Evolutionary conservation across 2,797 vertebrate species (phyloP), one percentile per base, ranked within the genome.

Genomic region (Vultur gryphus): DNA sequence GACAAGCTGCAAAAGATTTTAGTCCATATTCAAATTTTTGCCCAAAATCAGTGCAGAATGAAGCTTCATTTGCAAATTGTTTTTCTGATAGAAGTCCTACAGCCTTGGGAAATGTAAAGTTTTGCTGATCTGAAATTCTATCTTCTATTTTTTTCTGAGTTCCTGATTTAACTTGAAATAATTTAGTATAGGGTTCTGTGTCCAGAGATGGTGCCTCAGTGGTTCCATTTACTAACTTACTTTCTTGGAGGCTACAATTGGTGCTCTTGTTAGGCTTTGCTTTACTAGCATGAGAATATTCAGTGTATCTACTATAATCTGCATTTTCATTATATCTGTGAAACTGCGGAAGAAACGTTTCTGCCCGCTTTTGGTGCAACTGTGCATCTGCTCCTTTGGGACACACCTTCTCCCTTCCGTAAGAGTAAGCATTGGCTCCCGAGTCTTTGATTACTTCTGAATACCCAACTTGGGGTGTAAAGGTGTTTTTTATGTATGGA

Each of bases 91-190:
- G 49, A 84, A 97, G 98, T 95, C 98, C 97, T 76, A 95, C 87
- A 90, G 97, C 90, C 84, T 97, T 97, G 87, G 98, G 96, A 96
- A 97, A 98, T 18, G 94, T 69, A 72, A 98, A 98, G 95, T 98
- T 98, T 55, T 98, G 98, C 89, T 98, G 98, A 88, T 99, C 98
- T 80, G 95, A 80, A 82, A 98, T 61, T 65, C 95, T 94, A 90
- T 98, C 98, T 67, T 99, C 98, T 84, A 95, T 97, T 96, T 98
- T 97, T 89, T 98, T 98, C 95, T 97, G 98, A 93, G 89, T 92
- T 84, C 97, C 85, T 96, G 98, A 97, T 93, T 98, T 98, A 84
- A 97, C 98, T 89, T 98, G 98, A 96, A 98, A 98, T 93, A 98
- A 98, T 78, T 97, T 98, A 69, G 55, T 93, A 62, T 97, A 98